phyloP scores from a whole-genome alignment of 2,888 invertebrate species.

The Odontomyia ornata region DNA sequence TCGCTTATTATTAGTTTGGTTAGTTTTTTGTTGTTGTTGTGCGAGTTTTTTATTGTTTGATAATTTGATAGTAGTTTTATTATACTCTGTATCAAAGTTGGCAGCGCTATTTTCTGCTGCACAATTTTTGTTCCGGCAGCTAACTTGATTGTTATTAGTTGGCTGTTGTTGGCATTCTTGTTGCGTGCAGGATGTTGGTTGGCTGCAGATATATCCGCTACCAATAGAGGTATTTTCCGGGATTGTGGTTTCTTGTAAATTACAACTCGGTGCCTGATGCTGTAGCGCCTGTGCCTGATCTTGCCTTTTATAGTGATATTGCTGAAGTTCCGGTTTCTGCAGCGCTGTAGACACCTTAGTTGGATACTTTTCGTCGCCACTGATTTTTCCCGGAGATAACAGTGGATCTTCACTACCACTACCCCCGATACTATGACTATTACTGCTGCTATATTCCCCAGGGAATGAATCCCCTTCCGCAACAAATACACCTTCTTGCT shows the following conservation, averaged over 20 bases:
- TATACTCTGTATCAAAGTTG: neutral
- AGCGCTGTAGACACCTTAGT: constrained; percentile 27
- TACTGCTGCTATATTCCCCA: constrained; percentile 43
- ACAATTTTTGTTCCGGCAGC: constrained; percentile 46
- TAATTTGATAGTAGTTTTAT: neutral
- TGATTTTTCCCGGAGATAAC: constrained; percentile 32
- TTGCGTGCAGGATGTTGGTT: neutral
- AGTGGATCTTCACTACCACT: constrained; percentile 35
- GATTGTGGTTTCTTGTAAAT: neutral
- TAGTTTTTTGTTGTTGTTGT: neutral
- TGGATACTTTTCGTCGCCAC: constrained; percentile 21
- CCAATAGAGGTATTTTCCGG: neutral
- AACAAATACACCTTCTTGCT: constrained; percentile 48
- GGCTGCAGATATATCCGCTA: neutral
- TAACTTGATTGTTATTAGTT: constrained; percentile 49
- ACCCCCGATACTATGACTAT: constrained; percentile 42
- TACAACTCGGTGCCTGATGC: neutral
- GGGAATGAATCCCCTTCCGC: neutral
- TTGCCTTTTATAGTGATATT: neutral
- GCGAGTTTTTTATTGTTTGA: constrained; percentile 1
- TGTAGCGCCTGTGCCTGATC: neutral
- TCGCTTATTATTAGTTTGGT: neutral
- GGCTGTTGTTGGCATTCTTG: constrained; percentile 28
- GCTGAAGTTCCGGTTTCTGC: constrained; percentile 38
- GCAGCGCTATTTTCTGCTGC: constrained; percentile 26